Base-by-base conservation (phyloP, 2,113 vertebrate genomes). In the Eudyptes chrysolophus region DNA sequence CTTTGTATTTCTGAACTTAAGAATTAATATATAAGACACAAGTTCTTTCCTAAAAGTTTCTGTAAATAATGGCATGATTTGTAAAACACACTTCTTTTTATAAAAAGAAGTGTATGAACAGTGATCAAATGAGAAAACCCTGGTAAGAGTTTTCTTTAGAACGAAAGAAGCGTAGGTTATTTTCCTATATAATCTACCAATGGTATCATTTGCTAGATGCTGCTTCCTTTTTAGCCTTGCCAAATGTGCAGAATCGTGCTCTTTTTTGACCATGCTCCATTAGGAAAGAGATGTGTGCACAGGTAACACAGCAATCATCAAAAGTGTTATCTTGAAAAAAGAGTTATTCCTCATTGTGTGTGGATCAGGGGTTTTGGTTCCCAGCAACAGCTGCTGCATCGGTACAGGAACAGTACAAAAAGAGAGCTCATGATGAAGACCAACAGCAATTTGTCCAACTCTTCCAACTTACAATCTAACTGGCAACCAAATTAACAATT, bases 371-470 rank as follows among this genome's bases (percentile, higher is more conserved):
- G 36, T 7, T 89, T 90, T 72, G 77, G 91, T 18, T 78, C 30
- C 17, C 69, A 92, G 85, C 36, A 75, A 51, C 19, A 76, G 57
- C 80, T 90, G 64, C 72, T 75, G 34, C 60, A 81, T 52, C 65
- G 57, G 38, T 42, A 51, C 42, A 38, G 48, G 60, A 78, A 66
- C 42, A 49, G 27, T 30, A 87, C 40, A 91, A 87, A 96, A 97
- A 78, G 10, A 61, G 30, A 46, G 51, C 54, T 85, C 0, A 2
- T 40, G 68, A 85, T 68, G 71, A 92, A 94, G 38, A 84, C 66
- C 86, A 90, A 86, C 10, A 82, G 49, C 68, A 95, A 84, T 93
- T 89, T 68, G 77, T 42, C 84, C 92, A 97, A 40, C 61, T 62
- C 60, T 65, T 46, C 64, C 92, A 60, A 75, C 49, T 75, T 90